Evolutionary conservation across 2,113 vertebrate genomes (phyloP).

Genomic region (Elachura formosa): DNA sequence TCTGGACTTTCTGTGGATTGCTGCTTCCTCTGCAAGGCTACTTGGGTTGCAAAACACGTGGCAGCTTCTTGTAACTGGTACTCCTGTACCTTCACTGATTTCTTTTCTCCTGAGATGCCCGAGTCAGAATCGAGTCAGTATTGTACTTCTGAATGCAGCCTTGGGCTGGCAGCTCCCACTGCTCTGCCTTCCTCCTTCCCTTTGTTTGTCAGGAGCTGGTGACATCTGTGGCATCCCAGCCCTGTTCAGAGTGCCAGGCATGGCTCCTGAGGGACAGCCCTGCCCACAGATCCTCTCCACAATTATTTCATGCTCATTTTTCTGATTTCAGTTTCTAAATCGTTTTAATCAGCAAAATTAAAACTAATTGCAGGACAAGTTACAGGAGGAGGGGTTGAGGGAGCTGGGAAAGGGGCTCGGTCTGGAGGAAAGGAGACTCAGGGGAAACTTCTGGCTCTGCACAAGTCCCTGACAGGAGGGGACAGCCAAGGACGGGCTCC

Average conservation of each 20-base stretch:
- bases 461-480: not conserved
- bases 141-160: not conserved
- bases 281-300: not conserved
- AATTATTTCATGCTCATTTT: not conserved
- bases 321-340: not conserved
- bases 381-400: not conserved
- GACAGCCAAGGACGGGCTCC: rapidly evolving
- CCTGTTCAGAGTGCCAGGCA: rapidly evolving
- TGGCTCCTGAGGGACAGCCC: not conserved
- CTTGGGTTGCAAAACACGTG: not conserved
- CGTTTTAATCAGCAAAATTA: not conserved
- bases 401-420: not conserved
- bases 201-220: not conserved
- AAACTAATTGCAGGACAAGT: not conserved
- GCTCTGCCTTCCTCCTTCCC: not conserved
- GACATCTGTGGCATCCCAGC: not conserved
- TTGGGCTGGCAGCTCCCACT: not conserved
- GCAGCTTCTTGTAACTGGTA: not conserved
- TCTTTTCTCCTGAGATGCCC: not conserved
- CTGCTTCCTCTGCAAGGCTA: not conserved
- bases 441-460: not conserved
- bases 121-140: not conserved
- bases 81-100: not conserved
- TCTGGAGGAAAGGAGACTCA: not conserved
- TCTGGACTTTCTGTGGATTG: not conserved